Evolutionary conservation across 30 jellyfish, hydroid and myxozoan species (phyloP).

Genomic region (Turritopsis rubra): DNA sequence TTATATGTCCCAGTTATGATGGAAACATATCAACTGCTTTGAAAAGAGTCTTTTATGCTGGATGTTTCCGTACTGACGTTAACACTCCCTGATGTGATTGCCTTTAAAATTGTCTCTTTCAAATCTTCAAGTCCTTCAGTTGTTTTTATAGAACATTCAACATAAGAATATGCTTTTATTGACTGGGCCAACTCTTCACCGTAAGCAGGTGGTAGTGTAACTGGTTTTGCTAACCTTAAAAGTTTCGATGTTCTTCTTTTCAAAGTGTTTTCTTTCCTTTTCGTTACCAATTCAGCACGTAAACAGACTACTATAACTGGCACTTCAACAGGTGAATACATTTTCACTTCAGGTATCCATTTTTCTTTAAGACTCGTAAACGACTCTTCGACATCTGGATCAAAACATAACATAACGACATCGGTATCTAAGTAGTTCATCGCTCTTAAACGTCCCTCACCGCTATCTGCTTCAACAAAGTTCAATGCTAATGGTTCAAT

Average conservation of each 20-base stretch:
- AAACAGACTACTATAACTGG: slow-evolving; percentile 1
- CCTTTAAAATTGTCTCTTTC: neutral
- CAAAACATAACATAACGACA: slow-evolving; percentile 15
- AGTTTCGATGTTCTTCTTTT: neutral
- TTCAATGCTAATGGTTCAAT: slow-evolving; percentile 2
- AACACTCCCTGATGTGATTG: too few species aligned
- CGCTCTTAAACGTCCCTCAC: slow-evolving; percentile 16
- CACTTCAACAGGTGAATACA: slow-evolving; percentile 20
- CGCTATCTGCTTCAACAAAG: neutral
- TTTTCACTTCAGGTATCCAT: slow-evolving; percentile 19
- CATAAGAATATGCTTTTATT: neutral
- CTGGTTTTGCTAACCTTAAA: neutral
- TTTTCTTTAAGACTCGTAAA: slow-evolving; percentile 9
- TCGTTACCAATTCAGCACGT: neutral
- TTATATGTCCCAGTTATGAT: neutral
- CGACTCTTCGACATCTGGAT: neutral
- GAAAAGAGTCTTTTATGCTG: too few species aligned
- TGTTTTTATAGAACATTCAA: slow-evolving; percentile 4
- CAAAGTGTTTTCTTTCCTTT: neutral
- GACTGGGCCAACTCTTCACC: slow-evolving; percentile 1
- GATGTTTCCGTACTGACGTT: too few species aligned
- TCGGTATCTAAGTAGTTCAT: slow-evolving; percentile 20
- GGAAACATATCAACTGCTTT: too few species aligned
- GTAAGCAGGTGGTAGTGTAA: neutral
- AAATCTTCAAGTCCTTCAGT: slow-evolving; percentile 7